Percentiles rank a stretch among this genome's conserved stretches.
Conservation (phyloP, 2,888 invertebrate genomes). For the Horisme vitalbata region DNA sequence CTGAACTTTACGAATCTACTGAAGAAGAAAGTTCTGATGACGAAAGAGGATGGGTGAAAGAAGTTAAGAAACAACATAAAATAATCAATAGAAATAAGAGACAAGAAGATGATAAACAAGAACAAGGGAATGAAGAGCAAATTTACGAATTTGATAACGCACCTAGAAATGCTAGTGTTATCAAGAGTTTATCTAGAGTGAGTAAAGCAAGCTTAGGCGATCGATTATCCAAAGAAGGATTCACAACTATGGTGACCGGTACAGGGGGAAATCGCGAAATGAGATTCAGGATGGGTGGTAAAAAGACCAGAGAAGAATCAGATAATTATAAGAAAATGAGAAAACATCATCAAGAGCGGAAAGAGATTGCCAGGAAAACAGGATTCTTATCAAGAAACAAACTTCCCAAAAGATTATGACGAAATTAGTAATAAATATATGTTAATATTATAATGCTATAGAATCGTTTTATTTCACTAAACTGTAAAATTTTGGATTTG, state of each 20-base stretch:
- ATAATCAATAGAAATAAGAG: slow-evolving; percentile 75
- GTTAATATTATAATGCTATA: slow-evolving; percentile 10
- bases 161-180: slow-evolving; percentile 74
- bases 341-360: slow-evolving; percentile 87
- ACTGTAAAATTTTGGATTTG: too few species aligned
- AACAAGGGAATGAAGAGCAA: slow-evolving; percentile 41
- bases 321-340: slow-evolving; percentile 84
- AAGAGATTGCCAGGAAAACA: slow-evolving; percentile 80
- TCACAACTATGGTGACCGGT: slow-evolving; percentile 70
- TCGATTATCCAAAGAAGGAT: slow-evolving; percentile 85
- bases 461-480: too few species aligned
- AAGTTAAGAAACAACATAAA: slow-evolving; percentile 90
- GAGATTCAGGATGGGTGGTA: slow-evolving; percentile 87
- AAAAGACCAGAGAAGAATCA: slow-evolving; percentile 67
- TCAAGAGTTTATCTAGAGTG: slow-evolving; percentile 74
- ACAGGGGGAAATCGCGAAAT: slow-evolving; percentile 90
- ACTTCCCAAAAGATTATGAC: slow-evolving; percentile 47
- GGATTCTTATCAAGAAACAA: slow-evolving; percentile 68
- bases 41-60: slow-evolving; percentile 90
- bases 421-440: slow-evolving; percentile 12
- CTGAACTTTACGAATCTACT: slow-evolving; percentile 72
- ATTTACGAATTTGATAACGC: slow-evolving; percentile 66
- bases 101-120: slow-evolving; percentile 53
- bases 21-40: slow-evolving; percentile 88
- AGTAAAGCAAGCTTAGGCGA: slow-evolving; percentile 89